phyloP scores from a whole-genome alignment of 2,797 vertebrate genomes.

The Eospalax fontanierii region DNA sequence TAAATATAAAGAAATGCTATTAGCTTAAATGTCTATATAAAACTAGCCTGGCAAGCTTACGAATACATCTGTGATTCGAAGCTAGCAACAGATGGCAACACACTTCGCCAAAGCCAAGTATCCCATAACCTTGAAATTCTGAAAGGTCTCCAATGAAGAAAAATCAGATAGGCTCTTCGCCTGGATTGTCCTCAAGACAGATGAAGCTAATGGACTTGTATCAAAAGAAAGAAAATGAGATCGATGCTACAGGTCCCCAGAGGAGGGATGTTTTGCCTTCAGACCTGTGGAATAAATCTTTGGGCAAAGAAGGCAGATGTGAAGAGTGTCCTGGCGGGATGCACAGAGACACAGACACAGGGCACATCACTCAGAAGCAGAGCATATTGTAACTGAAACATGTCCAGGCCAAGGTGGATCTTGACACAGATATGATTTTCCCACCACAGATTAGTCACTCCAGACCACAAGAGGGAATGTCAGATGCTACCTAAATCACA shows the following conservation, averaged over 20 bases:
- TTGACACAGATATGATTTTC: background rate
- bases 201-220: slow-evolving; percentile 79
- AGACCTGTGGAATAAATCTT: slow-evolving; percentile 73
- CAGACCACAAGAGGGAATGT: background rate
- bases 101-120: slow-evolving; percentile 70
- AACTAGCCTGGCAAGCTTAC: slow-evolving; percentile 63
- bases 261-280: slow-evolving; percentile 61
- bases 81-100: slow-evolving; percentile 77
- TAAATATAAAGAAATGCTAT: slow-evolving; percentile 56
- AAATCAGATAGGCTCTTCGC: slow-evolving; percentile 68
- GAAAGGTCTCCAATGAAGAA: slow-evolving; percentile 73
- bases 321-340: slow-evolving; percentile 32
- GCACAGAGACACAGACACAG: slow-evolving; percentile 21
- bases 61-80: slow-evolving; percentile 72
- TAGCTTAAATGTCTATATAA: slow-evolving; percentile 62
- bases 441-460: too few relatives aligned
- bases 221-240: slow-evolving; percentile 80
- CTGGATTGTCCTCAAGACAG: slow-evolving; percentile 74
- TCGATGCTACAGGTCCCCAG: slow-evolving; percentile 24
- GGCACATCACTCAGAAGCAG: background rate
- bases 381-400: background rate
- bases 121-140: slow-evolving; percentile 82
- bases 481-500: background rate
- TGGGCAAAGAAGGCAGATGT: slow-evolving; percentile 62
- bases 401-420: background rate